phyloP scores from a whole-genome alignment of 2,113 vertebrate genomes.

The Trematomus loennbergii region DNA sequence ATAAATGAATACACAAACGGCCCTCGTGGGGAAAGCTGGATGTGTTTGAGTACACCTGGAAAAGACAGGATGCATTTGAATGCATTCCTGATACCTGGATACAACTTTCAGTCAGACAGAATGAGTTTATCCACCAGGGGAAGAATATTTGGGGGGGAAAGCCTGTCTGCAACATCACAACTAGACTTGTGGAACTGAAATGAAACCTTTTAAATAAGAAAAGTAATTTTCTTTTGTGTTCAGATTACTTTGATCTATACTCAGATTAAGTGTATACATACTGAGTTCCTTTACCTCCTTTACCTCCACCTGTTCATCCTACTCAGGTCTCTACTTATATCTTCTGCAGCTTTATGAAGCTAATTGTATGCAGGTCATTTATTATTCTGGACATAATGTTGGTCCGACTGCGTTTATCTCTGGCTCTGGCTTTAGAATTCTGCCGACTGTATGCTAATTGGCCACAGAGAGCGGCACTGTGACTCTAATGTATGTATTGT shows the following conservation, averaged over 20 bases:
- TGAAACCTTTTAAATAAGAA: neutral
- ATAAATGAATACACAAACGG: slow-evolving; percentile 74
- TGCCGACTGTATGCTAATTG: neutral
- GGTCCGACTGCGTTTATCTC: slow-evolving; percentile 17
- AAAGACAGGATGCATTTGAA: slow-evolving; percentile 67
- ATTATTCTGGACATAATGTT: slow-evolving; percentile 26
- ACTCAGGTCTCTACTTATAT: neutral
- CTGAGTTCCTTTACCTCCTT: neutral
- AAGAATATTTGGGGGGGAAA: neutral
- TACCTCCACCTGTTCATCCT: neutral
- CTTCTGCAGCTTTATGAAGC: neutral
- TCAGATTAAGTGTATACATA: neutral
- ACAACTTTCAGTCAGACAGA: slow-evolving; percentile 37
- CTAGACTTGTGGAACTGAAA: neutral
- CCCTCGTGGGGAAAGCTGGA: slow-evolving; percentile 56
- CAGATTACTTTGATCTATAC: neutral
- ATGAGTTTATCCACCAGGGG: slow-evolving; percentile 28
- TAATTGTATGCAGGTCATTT: neutral
- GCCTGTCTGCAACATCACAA: slow-evolving; percentile 3
- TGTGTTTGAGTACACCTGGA: slow-evolving; percentile 60
- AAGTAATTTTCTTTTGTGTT: neutral
- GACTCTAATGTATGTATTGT: neutral
- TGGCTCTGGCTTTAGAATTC: slow-evolving; percentile 8
- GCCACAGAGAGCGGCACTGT: neutral
- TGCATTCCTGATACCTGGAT: slow-evolving; percentile 41